Conservation (phyloP, 2,888 invertebrate genomes). For the Aphrophora alni region DNA sequence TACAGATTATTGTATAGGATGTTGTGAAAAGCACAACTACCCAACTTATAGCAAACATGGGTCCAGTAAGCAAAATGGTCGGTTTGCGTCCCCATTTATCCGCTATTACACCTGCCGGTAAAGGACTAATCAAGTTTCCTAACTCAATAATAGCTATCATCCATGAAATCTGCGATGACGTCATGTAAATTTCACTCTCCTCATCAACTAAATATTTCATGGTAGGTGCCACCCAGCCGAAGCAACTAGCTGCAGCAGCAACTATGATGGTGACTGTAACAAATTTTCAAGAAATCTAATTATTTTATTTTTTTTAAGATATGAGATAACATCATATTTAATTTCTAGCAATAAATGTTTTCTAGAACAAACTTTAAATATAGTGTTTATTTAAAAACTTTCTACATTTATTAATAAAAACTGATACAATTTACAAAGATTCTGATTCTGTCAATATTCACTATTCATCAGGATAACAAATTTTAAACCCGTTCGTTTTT, state of each 20-base stretch:
- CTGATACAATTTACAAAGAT: no score
- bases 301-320: no score
- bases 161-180: not conserved
- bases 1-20: conserved; percentile 40
- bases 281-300: no score
- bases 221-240: not conserved
- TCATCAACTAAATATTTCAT: not conserved
- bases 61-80: conserved; percentile 43
- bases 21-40: conserved; percentile 43
- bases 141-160: conserved; percentile 22
- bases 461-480: no score
- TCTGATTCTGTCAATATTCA: no score
- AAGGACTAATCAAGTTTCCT: conserved; percentile 46
- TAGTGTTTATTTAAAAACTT: no score
- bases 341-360: no score
- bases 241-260: not conserved
- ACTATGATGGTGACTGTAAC: not conserved
- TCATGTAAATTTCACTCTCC: not conserved
- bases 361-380: no score
- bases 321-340: no score
- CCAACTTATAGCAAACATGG: conserved; percentile 45
- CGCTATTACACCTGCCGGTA: conserved; percentile 47
- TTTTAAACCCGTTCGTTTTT: no score
- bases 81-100: conserved; percentile 45
- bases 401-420: no score